Evolutionary conservation across 2,797 vertebrate species (phyloP), one percentile per base, ranked within the genome.

Genomic region (Schizopygopsis malacanthus): DNA sequence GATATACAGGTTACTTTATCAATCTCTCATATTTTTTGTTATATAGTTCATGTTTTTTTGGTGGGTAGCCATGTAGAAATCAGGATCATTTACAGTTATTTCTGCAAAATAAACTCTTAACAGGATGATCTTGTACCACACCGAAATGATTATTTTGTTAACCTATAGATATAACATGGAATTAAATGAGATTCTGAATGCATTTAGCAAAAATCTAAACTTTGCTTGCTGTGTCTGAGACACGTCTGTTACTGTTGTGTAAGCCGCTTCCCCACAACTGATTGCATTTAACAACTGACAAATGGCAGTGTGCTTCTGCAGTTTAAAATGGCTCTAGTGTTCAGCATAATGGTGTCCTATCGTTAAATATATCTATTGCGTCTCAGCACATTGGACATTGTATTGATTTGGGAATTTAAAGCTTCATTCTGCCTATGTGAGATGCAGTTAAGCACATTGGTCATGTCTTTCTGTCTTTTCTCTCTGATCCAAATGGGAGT

Each of bases 341-440:
- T 84, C 41, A 61, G 43, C 67, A 33, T 85, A 72, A 85, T 79
- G 52, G 20, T 37, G 33, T 84, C 39, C 63, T 37, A 33, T 79
- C 83, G 50, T 71, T 79, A 72, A 71, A 61, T 39, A 37, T 61
- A 56, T 84, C 63, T 78, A 37, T 59, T 47, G 50, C 65, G 39
- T 72, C 76, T 72, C 76, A 25, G 52, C 13, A 6, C 83, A 61
- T 18, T 79, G 76, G 54, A 73, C 43, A 47, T 15, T 28, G 78
- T 80, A 63, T 85, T 73, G 78, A 63, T 85, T 63, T 63, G 43
- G 10, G 16, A 80, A 61, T 79, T 79, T 69, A 85, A 69, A 45
- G 50, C 37, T 69, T 77, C 59, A 2, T n/a, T 54, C 47, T 33
- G 39, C 25, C 63, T 54, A 7, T 84, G 65, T 79, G 39, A 37